Base-by-base conservation (phyloP, 2,888 invertebrate species). In the Drosophila putrida region DNA sequence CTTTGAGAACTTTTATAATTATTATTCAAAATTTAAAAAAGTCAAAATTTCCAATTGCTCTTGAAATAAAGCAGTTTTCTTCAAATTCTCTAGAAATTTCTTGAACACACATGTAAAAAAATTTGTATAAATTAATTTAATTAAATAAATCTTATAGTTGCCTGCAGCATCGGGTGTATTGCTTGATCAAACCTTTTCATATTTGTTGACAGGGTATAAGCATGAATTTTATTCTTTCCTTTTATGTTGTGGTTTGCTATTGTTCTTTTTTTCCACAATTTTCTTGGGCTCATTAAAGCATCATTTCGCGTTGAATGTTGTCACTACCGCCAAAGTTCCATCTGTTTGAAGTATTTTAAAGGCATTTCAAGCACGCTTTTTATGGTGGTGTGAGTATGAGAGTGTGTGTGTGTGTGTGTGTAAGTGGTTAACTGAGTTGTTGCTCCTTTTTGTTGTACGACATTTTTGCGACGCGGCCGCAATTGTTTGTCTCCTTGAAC, bases 401-500 rank as follows among this genome's bases (percentile, higher is more conserved):
- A 38, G 49, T 55, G 58, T 25, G 10, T 41, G 36, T 39, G 6
- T 51, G 59, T 27, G 53, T 25, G 20, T 46, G 59, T 51, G 46
- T 43, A 67, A 62, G 59, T 62, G 57, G 66, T 71, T 75, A 77
- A 71, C 61, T 47, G 50, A 79, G 74, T 80, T 79, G 69, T 71
- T 75, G 57, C 43, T 53, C 61, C 53, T 58, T 71, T 46, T 46
- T 51, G 53, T 59, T 58, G 70, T 67, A 85, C 70, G 85, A 85
- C 88, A 83, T 77, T 88, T 82, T 68, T 82, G 75, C 69, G 78
- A 62, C 70, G 41, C 63, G 43, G 66, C 57, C 64, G 82, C 85
- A 79, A 80, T 82, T 88, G 83, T 67, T 78, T 88, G 80, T 85
- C 80, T 82, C 83, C 83, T 84, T 84, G 83, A 88, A 85, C 88